Conservation (phyloP, 2,113 vertebrate species). For the Strix aluco region DNA sequence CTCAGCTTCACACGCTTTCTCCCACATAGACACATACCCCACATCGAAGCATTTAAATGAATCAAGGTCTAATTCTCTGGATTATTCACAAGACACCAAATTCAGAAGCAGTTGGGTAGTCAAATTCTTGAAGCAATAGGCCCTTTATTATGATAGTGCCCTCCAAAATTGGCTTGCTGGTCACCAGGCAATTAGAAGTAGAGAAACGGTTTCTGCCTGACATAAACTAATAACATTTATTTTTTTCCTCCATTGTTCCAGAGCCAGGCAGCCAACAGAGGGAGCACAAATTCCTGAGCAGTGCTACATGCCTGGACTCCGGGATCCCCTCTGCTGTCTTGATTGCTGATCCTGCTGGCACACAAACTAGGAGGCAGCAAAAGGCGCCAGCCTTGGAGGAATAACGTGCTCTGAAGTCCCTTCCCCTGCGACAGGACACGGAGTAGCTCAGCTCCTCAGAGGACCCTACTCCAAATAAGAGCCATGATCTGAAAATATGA, state of each 20-base stretch:
- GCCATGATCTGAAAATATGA: not conserved
- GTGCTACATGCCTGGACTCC: not conserved
- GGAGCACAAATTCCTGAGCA: conserved; percentile 36
- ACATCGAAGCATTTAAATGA: fast-evolving
- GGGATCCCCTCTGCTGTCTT: not conserved
- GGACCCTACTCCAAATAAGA: not conserved
- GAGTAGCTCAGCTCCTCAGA: not conserved
- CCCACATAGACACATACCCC: fast-evolving
- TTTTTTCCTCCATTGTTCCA: not conserved
- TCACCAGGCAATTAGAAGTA: not conserved
- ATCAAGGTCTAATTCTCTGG: not conserved
- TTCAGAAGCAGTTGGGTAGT: not conserved
- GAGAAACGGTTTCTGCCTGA: not conserved
- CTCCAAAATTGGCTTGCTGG: not conserved
- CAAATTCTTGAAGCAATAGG: not conserved
- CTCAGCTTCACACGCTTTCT: not conserved
- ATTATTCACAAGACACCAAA: not conserved
- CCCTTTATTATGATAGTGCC: not conserved
- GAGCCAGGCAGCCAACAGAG: conserved; percentile 54
- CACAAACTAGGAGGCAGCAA: not conserved
- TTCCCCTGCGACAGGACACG: not conserved
- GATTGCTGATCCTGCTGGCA: not conserved
- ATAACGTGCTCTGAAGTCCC: not conserved
- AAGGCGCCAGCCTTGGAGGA: not conserved
- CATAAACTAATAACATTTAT: not conserved